phyloP scores from a whole-genome alignment of 2,113 vertebrate species.

The Holacanthus passer region DNA sequence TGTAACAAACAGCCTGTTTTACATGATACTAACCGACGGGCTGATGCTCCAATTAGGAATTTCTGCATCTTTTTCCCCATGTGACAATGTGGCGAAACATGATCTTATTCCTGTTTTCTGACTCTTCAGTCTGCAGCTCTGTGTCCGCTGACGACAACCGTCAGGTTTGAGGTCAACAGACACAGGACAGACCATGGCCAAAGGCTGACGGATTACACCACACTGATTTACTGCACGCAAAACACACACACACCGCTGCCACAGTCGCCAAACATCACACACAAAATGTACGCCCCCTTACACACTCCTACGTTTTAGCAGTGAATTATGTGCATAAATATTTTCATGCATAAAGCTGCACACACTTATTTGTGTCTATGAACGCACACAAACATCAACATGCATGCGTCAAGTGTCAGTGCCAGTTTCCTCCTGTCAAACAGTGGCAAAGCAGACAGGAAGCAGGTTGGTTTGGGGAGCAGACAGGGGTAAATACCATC shows the following conservation, averaged over 20 bases:
- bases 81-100: slow-evolving; percentile 26
- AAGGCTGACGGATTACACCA: slow-evolving; percentile 55
- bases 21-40: slow-evolving; percentile 9
- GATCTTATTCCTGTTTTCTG: slow-evolving; percentile 16
- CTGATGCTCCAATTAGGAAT: slow-evolving; percentile 31
- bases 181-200: slow-evolving; percentile 42
- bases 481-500: slow-evolving; percentile 77
- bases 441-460: slow-evolving; percentile 59
- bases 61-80: background rate
- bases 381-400: slow-evolving; percentile 37
- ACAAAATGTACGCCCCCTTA: background rate
- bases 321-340: slow-evolving; percentile 12
- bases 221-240: slow-evolving; percentile 39
- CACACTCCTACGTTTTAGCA: background rate
- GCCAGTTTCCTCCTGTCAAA: slow-evolving; percentile 67
- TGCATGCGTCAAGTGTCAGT: slow-evolving; percentile 48
- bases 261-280: background rate
- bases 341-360: slow-evolving; percentile 14
- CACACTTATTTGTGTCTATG: slow-evolving; percentile 42
- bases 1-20: slow-evolving; percentile 40
- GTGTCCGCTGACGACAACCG: slow-evolving; percentile 38
- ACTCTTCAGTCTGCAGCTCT: slow-evolving; percentile 8
- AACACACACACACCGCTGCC: slow-evolving; percentile 9
- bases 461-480: slow-evolving; percentile 61
- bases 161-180: slow-evolving; percentile 69